Base-by-base conservation (phyloP, 1,140 invertebrate species). In the Drosophila navojoa region DNA sequence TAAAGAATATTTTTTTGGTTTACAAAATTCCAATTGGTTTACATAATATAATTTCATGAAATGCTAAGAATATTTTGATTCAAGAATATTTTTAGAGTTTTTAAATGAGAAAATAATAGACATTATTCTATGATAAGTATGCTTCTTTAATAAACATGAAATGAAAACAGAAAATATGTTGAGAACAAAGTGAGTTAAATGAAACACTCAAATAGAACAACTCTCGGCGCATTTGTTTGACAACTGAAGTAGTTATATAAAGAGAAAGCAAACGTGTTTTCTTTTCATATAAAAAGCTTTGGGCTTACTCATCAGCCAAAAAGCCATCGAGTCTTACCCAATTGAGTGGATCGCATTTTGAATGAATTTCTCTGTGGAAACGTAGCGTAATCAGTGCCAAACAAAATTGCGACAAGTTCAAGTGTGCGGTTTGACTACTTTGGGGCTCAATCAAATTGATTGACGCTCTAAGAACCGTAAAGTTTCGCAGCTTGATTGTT, bases 401-500 rank as follows among this genome's bases (percentile, higher is more conserved):
- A 25, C 29, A 35, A 73, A 35, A 38, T 15, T 7, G 40, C 52
- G 25, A 59, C 11, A 40, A 68, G 57, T 68, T 59, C 27, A 69
- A 35, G 44, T 49, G n/a, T 27, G 59, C 29, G 59, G 11, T 16
- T 16, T 38, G 57, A 69, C 38, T 49, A 25, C 32, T 58, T 62
- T 44, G 75, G 69, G 77, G 84, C 76, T 89, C 76, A 84, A 87
- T 87, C 84, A 87, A 60, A 9, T 71, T 87, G 84, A 87, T 57
- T 80, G 84, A 89, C 77, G 72, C 52, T 58, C 74, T 79, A 87
- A 87, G 85, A 60, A 74, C 62, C 73, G 44, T 81, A 77, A 73
- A 68, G 73, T 75, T 76, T 69, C 2, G 61, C 47, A 70, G 54
- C 47, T 55, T 44, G 15, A 44, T 27, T 27, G 47, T 38, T 66